Percentiles rank a stretch among this genome's conserved stretches.
phyloP scores from a whole-genome alignment of 2,797 vertebrate genomes.

The Periophthalmus magnuspinnatus region DNA sequence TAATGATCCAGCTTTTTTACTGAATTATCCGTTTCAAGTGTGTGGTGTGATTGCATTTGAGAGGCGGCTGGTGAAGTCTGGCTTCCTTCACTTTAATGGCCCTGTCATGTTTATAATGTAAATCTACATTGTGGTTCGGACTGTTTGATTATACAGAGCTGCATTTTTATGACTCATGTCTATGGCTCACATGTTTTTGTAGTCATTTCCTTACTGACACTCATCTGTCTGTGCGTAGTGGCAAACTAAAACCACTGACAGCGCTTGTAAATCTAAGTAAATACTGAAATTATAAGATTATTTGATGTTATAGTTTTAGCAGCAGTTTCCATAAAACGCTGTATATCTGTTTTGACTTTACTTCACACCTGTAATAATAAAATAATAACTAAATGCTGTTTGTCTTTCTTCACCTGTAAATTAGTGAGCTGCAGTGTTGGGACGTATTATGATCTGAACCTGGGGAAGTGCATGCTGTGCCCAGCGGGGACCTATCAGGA shows the following conservation, averaged over 20 bases:
- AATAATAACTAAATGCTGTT: conserved; percentile 1
- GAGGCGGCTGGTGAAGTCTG: conserved; percentile 43
- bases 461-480: conserved; percentile 82
- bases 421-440: conserved; percentile 84
- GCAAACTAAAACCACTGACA: conserved; percentile 9
- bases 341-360: neutral
- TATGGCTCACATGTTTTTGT: conserved; percentile 42
- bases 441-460: conserved; percentile 77
- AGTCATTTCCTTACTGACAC: conserved; percentile 17
- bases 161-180: conserved; percentile 49
- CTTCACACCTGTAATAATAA: conserved; percentile 1
- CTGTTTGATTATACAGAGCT: conserved; percentile 48
- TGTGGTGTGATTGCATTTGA: conserved; percentile 40
- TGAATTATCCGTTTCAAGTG: conserved; percentile 45
- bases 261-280: conserved; percentile 37
- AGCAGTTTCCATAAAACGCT: neutral
- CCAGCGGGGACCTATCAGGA: conserved; percentile 85
- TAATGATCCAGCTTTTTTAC: conserved; percentile 17
- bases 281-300: too few species aligned
- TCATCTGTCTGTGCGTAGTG: conserved; percentile 5
- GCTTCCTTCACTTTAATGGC: conserved; percentile 44
- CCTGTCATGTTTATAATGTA: conserved; percentile 52
- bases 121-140: conserved; percentile 37
- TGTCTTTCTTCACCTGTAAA: conserved; percentile 40
- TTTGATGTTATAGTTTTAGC: too few species aligned